phyloP scores from a whole-genome alignment of 30 jellyfish, hydroid and myxozoan genomes.

The Chironex yamaguchii region DNA sequence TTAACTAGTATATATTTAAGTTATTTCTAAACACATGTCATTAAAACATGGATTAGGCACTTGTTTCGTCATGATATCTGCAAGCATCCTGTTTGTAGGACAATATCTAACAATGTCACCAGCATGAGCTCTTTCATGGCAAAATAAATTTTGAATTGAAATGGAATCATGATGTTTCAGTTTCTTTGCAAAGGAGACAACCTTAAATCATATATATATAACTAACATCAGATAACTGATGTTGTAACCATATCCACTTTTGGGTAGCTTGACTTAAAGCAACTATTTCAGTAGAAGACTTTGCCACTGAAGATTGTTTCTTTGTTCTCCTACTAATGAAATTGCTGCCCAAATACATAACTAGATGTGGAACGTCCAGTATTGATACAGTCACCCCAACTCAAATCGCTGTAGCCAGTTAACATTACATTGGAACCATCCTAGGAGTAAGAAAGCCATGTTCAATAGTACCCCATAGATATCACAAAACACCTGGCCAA shows the following conservation, averaged over 20 bases:
- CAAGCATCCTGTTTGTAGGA: slow-evolving; percentile 18
- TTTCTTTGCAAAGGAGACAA: slow-evolving; percentile 11
- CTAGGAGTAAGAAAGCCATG: background rate
- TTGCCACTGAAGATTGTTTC: slow-evolving; percentile 47
- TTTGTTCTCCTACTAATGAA: slow-evolving; percentile 27
- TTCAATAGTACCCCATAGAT: slow-evolving; percentile 17
- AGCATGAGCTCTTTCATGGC: slow-evolving; percentile 4
- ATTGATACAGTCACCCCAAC: slow-evolving; percentile 9
- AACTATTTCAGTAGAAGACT: slow-evolving; percentile 37
- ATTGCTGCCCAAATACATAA: slow-evolving; percentile 24
- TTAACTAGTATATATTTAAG: too few species aligned
- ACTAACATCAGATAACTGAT: too few species aligned
- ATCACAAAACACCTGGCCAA: slow-evolving; percentile 28
- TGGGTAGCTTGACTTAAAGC: too few species aligned
- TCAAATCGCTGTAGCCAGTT: background rate
- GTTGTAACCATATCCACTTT: too few species aligned
- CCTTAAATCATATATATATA: background rate
- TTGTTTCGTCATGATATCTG: slow-evolving; percentile 50
- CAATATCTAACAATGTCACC: slow-evolving; percentile 40
- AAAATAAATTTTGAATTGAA: slow-evolving; percentile 21
- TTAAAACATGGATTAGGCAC: slow-evolving; percentile 1
- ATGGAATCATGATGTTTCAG: slow-evolving; percentile 35
- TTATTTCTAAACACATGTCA: background rate
- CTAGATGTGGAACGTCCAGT: slow-evolving; percentile 14
- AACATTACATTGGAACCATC: background rate